Conservation (phyloP, 92 coral and sea anemone species). For the Phenganax marumi region DNA sequence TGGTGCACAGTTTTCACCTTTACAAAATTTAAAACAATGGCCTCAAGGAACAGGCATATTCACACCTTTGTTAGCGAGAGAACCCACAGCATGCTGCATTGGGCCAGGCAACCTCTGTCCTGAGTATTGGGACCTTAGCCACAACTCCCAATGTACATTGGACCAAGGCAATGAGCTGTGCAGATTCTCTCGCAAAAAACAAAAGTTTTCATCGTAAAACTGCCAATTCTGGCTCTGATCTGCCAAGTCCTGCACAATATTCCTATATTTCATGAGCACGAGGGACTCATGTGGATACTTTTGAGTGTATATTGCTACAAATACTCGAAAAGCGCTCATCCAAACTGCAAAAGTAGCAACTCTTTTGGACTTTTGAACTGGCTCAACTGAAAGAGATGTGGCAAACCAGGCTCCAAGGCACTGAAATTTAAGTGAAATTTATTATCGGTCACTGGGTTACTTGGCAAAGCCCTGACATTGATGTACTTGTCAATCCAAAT, state of each 20-base stretch:
- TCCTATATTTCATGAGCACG: slow-evolving; percentile 43
- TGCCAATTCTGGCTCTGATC: slow-evolving; percentile 49
- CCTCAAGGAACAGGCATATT: background rate
- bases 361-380: too few relatives aligned
- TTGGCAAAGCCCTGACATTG: too few relatives aligned
- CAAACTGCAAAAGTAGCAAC: background rate
- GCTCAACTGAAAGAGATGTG: too few relatives aligned
- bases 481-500: slow-evolving; percentile 49
- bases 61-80: background rate
- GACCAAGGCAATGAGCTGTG: slow-evolving; percentile 39
- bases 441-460: too few relatives aligned
- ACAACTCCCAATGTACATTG: slow-evolving; percentile 50
- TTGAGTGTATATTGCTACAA: slow-evolving; percentile 46
- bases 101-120: too few relatives aligned
- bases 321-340: slow-evolving; percentile 21
- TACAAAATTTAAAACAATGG: background rate
- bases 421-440: too few relatives aligned
- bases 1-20: slow-evolving; percentile 1
- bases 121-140: slow-evolving; percentile 46
- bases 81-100: background rate
- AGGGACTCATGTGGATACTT: slow-evolving; percentile 41
- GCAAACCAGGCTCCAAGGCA: too few relatives aligned
- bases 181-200: slow-evolving; percentile 41
- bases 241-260: slow-evolving; percentile 54
- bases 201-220: slow-evolving; percentile 58